Percentiles rank a stretch among this genome's conserved stretches.
These are phyloP conservation scores for Rhopalosiphum nymphaeae DNA, from an alignment of 2,888 invertebrate genomes.

Conservation along the genomic window DNA sequence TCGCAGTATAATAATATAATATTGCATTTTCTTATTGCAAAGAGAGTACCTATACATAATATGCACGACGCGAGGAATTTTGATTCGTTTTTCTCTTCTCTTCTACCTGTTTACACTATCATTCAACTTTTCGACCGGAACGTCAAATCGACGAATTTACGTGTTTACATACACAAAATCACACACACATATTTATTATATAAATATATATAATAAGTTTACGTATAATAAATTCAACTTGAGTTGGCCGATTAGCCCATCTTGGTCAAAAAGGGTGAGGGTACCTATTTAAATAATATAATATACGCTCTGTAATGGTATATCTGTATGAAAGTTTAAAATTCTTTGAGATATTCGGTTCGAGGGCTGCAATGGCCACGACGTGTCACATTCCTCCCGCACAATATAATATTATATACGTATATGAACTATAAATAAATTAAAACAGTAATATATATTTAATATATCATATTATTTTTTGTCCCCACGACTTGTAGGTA, in stretches of 20 bases:
- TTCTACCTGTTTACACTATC: not conserved
- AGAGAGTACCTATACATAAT: not conserved
- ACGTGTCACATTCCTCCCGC: not conserved
- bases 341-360: not conserved
- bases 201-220: not conserved
- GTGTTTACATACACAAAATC: not conserved
- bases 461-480: not conserved
- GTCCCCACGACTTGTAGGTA: not conserved
- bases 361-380: no score
- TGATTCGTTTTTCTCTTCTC: not conserved
- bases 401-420: not conserved
- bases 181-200: not conserved
- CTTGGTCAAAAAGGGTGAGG: not conserved
- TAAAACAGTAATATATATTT: not conserved
- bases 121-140: slow-evolving; percentile 13
- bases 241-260: not conserved
- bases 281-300: not conserved
- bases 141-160: not conserved
- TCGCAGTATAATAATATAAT: slow-evolving; percentile 6
- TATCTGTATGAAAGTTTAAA: not conserved
- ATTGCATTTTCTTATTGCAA: not conserved
- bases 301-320: not conserved
- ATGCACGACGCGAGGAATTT: not conserved
- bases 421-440: not conserved
- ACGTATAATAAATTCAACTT: not conserved